A percentile compares a stretch with the other conserved stretches of the same genome.
phyloP scores from a whole-genome alignment of 1,140 invertebrate genomes.

The Coenobita brevimanus region DNA sequence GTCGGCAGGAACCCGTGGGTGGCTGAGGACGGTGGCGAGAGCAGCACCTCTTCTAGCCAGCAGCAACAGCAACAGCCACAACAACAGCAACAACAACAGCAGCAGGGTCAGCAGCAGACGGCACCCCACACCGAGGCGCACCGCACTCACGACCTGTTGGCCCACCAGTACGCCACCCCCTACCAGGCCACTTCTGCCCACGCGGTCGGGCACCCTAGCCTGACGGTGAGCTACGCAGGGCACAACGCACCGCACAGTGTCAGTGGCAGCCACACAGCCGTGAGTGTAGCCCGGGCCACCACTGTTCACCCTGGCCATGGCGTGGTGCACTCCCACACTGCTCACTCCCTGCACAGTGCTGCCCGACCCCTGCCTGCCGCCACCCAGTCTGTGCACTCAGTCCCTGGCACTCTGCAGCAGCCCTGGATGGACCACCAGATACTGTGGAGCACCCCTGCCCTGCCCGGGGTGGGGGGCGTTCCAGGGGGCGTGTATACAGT shows the following conservation, averaged over 20 bases:
- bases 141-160: slow-evolving; percentile 6
- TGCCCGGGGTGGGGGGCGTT: slow-evolving; percentile 1
- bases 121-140: not conserved
- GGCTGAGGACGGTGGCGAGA: slow-evolving; percentile 46
- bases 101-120: not conserved
- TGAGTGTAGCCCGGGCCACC: not conserved
- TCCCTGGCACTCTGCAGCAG: slow-evolving; percentile 38
- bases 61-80: too few species aligned
- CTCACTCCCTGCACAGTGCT: slow-evolving; percentile 40
- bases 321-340: slow-evolving; percentile 49
- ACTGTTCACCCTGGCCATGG: slow-evolving; percentile 12
- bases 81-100: slow-evolving; percentile 29
- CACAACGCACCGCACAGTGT: slow-evolving; percentile 13
- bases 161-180: slow-evolving; percentile 46
- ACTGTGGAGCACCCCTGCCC: slow-evolving; percentile 34
- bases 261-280: slow-evolving; percentile 1
- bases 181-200: slow-evolving; percentile 18
- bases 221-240: not conserved
- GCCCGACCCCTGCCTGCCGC: slow-evolving; percentile 13
- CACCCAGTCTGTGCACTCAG: slow-evolving; percentile 46
- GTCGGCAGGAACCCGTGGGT: slow-evolving; percentile 46
- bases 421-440: slow-evolving; percentile 39
- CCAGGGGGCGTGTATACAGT: slow-evolving; percentile 35
- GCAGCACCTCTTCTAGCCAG: slow-evolving; percentile 45
- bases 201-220: not conserved